phyloP scores from a whole-genome alignment of 1,140 invertebrate species.

The Rhopalosiphum padi region DNA sequence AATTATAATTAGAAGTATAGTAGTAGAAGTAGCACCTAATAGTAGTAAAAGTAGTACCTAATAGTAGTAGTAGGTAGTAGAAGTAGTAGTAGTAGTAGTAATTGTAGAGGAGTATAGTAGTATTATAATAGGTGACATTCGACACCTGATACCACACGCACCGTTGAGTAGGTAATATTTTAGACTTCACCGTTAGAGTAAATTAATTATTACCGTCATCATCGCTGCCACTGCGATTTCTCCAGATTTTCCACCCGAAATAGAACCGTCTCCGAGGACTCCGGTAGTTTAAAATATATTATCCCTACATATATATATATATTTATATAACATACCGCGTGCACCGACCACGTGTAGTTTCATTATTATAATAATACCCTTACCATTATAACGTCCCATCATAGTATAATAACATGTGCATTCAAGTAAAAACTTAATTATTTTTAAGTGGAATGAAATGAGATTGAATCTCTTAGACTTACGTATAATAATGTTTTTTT shows the following conservation, averaged over 20 bases:
- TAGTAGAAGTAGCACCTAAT: background rate
- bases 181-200: background rate
- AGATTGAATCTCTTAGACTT: background rate
- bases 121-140: background rate
- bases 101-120: background rate
- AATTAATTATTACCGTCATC: conserved; percentile 24
- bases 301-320: background rate
- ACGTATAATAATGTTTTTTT: background rate
- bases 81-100: background rate
- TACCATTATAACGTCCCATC: background rate
- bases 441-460: background rate
- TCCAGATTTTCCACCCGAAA: conserved; percentile 19
- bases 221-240: background rate
- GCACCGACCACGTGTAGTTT: background rate
- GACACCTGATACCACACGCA: conserved; percentile 9
- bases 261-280: background rate
- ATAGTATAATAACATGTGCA: background rate
- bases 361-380: background rate
- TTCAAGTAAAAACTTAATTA: background rate
- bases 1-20: background rate
- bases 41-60: background rate
- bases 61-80: background rate
- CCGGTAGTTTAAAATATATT: background rate
- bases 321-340: background rate
- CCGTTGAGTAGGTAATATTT: background rate